Evolutionary conservation across 2,797 vertebrate genomes (phyloP).

Genomic region (Myotis findleyi): DNA sequence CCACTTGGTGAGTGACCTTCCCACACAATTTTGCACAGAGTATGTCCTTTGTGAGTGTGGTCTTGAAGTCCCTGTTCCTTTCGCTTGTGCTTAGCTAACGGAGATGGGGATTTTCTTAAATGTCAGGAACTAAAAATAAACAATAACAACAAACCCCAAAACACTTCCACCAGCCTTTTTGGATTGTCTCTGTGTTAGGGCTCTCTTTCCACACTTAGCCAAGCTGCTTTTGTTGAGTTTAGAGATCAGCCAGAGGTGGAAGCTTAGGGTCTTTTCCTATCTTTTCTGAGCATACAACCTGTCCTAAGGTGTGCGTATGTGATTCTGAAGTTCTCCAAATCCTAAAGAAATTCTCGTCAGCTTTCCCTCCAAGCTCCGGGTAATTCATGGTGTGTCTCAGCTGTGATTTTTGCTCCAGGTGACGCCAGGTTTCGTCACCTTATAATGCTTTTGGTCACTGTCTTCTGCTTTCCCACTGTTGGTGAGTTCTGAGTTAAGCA

Average conservation of each 20-base stretch:
- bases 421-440: background rate
- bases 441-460: background rate
- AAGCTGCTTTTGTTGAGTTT: background rate
- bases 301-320: background rate
- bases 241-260: background rate
- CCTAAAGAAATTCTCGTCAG: background rate
- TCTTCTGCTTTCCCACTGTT: background rate
- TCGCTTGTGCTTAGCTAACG: background rate
- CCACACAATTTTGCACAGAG: background rate
- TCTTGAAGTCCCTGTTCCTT: background rate
- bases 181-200: background rate
- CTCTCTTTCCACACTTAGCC: background rate
- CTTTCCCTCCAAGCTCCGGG: background rate
- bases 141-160: background rate
- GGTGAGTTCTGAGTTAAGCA: background rate
- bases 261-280: background rate
- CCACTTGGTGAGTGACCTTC: background rate
- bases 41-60: background rate
- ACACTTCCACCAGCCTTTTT: background rate
- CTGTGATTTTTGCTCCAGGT: background rate
- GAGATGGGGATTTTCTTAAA: background rate
- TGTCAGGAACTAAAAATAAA: background rate
- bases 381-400: background rate
- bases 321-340: background rate
- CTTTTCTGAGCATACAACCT: background rate